Base-by-base conservation (phyloP, 2,888 invertebrate species). In the Hemistola chrysoprasaria region DNA sequence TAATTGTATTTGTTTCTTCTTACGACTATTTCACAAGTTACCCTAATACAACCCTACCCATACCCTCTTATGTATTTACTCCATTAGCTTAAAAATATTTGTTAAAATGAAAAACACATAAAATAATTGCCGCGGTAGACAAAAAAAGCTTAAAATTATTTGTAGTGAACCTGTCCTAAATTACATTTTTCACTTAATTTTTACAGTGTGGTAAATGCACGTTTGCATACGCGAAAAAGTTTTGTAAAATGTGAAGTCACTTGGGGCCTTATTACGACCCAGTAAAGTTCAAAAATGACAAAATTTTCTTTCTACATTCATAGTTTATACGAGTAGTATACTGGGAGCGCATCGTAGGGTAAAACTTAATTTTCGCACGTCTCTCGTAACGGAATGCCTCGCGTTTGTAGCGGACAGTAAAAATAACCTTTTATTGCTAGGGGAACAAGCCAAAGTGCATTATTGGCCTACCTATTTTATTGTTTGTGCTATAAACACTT, bases 351-450 rank as follows among this genome's bases (percentile, higher is more conserved):
- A 55, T 59, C 50, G 50, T 53, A 45, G 56, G 53, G 62, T 47
- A 43, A 67, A 73, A 72, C 67, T 65, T 67, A 70, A 73, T 71
- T 71, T 71, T 61, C 62, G 58, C 59, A 58, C 58, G 56, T 60
- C 47, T 46, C 39, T 62, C 60, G 61, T 64, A 52, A 61, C 57
- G 59, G 55, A 62, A 67, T 59, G 55, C 59, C 69, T 69, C 71
- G 70, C 60, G 63, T 66, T 68, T 66, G 68, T 66, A 66, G 64
- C 65, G 62, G 55, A 61, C 59, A 65, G 59, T 68, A 66, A 64
- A 67, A 66, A 56, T 60, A 65, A 63, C 57, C 59, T 60, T 64
- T 67, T 71, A 67, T 65, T 62, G 51, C 52, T n/a, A 33, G 46
- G 47, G 51, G 51, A 49, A 61, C 62, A 57, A 60, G 49, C 54